A percentile compares a stretch with the other conserved stretches of the same genome.
Conservation (phyloP, 1,140 invertebrate species). For the Heliconius himera region DNA sequence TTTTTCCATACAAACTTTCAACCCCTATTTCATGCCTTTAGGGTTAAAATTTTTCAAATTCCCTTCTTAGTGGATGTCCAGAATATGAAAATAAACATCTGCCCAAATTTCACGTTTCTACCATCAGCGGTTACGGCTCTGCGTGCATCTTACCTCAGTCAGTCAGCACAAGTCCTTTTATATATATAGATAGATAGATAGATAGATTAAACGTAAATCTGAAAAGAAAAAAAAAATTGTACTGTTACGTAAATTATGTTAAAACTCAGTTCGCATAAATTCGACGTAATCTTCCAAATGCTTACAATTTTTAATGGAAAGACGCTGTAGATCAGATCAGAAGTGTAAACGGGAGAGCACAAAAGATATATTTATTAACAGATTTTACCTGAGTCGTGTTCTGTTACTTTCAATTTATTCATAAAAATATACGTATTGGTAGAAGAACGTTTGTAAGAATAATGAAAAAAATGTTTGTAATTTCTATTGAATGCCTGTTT, state of each 20-base stretch:
- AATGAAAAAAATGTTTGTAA: not conserved
- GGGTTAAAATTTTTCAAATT: too few species aligned
- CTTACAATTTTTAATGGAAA: constrained; percentile 4
- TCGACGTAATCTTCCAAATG: not conserved
- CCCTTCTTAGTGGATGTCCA: too few species aligned
- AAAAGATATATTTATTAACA: constrained; percentile 5
- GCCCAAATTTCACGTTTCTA: too few species aligned
- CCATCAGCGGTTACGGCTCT: too few species aligned
- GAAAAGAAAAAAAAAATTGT: not conserved
- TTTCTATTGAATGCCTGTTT: not conserved
- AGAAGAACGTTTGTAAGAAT: not conserved
- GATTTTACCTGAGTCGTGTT: not conserved
- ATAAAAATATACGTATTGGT: not conserved
- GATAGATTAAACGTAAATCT: too few species aligned
- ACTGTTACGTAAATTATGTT: not conserved
- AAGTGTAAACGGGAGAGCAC: not conserved
- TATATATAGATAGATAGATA: too few species aligned
- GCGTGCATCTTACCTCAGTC: too few species aligned
- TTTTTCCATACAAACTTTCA: too few species aligned
- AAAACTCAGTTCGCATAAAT: not conserved
- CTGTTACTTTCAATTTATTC: not conserved
- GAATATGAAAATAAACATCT: too few species aligned
- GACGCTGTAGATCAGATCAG: constrained; percentile 6
- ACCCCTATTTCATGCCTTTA: too few species aligned
- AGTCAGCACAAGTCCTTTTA: too few species aligned